A percentile compares a stretch with the other conserved stretches of the same genome.
phyloP scores from a whole-genome alignment of 2,797 vertebrate genomes.

The Buceros bicornis region DNA sequence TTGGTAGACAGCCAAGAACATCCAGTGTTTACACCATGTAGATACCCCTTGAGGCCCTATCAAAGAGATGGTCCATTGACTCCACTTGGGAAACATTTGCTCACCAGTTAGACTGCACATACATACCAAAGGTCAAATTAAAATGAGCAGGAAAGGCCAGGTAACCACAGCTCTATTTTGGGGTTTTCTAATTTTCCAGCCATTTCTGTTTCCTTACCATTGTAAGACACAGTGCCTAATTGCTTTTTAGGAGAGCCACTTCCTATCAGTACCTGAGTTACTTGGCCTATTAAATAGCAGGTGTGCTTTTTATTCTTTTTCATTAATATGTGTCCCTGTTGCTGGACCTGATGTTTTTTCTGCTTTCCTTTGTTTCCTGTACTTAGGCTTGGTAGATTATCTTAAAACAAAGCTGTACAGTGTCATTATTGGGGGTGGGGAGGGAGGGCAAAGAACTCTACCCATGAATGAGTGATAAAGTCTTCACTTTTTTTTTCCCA shows the following conservation, averaged over 20 bases:
- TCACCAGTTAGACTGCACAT: background rate
- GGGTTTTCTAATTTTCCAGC: background rate
- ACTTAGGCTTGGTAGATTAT: background rate
- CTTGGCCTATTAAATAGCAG: rapidly evolving
- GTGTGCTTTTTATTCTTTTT: background rate
- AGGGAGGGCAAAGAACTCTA: background rate
- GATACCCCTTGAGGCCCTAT: background rate
- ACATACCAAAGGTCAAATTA: background rate
- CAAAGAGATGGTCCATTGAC: background rate
- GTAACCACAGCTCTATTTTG: background rate
- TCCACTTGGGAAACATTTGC: background rate
- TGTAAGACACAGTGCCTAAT: background rate
- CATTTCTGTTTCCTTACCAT: background rate
- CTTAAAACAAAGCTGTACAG: background rate
- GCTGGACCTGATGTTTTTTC: background rate
- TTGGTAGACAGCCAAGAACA: background rate
- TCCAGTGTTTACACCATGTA: background rate
- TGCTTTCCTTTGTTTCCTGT: background rate
- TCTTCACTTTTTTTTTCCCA: background rate
- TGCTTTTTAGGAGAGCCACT: background rate
- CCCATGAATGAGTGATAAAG: background rate
- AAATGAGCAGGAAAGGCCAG: background rate
- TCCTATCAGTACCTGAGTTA: background rate
- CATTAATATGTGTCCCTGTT: background rate
- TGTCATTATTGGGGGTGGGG: too few relatives aligned